Conservation (phyloP, 1,140 invertebrate genomes). For the Solenopsis fugax region DNA sequence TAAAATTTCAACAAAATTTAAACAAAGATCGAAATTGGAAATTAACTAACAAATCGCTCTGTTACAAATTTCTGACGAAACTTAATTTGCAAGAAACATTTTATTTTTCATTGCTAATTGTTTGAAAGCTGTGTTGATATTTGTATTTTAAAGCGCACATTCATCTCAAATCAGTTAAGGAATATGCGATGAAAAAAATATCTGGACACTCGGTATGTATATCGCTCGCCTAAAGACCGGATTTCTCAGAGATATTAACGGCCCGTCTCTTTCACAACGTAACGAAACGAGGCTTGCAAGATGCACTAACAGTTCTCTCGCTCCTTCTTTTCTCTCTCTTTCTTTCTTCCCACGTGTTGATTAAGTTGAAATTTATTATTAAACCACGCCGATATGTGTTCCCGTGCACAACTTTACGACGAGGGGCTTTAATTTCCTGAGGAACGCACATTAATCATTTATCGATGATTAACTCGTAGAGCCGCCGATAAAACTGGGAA, state of each 20-base stretch:
- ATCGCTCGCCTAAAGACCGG: constrained; percentile 36
- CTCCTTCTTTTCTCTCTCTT: background rate
- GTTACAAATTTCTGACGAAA: background rate
- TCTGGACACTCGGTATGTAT: constrained; percentile 12
- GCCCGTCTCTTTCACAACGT: constrained; percentile 25
- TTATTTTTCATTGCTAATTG: background rate
- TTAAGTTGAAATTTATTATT: constrained; percentile 64
- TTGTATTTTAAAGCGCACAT: background rate
- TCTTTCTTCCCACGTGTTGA: constrained; percentile 43
- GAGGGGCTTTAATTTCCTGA: constrained; percentile 51
- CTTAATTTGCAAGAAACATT: background rate
- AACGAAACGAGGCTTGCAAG: constrained; percentile 13
- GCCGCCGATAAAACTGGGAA: constrained; percentile 42
- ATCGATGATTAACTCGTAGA: constrained; percentile 55
- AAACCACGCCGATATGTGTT: constrained; percentile 35
- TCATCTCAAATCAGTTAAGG: background rate
- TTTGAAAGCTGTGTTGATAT: background rate
- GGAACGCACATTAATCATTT: constrained; percentile 61
- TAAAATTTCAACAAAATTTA: background rate
- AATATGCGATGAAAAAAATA: background rate
- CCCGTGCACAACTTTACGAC: constrained; percentile 43
- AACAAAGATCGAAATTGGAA: background rate
- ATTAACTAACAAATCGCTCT: constrained; percentile 6
- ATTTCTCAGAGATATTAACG: constrained; percentile 39
- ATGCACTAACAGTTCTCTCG: constrained; percentile 4